Percentiles rank a stretch among this genome's conserved stretches.
Evolutionary conservation across 2,113 vertebrate genomes (phyloP).

Genomic region (Lagopus muta): DNA sequence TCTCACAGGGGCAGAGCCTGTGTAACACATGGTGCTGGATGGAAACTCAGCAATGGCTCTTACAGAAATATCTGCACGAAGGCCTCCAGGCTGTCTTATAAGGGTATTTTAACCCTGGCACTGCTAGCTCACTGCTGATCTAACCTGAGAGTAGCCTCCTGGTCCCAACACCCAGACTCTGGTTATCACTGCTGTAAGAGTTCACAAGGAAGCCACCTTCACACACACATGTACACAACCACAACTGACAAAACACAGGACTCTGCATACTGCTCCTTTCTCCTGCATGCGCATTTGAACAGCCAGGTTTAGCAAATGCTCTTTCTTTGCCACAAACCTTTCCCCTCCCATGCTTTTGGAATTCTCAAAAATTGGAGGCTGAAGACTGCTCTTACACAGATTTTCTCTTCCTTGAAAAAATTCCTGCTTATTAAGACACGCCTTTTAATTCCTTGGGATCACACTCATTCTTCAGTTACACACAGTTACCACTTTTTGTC

Average conservation of each 20-base stretch:
- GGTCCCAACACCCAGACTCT: rapidly evolving
- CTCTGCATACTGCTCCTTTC: neutral
- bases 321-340: neutral
- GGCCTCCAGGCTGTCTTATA: neutral
- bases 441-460: neutral
- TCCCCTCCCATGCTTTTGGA: neutral
- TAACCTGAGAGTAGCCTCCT: neutral
- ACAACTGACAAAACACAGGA: neutral
- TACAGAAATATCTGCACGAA: neutral
- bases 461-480: neutral
- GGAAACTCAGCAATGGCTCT: neutral
- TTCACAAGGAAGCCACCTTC: neutral
- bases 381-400: neutral
- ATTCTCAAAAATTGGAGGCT: rapidly evolving
- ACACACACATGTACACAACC: neutral
- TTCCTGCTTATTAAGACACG: neutral
- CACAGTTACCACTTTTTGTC: neutral
- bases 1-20: neutral
- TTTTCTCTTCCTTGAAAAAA: neutral
- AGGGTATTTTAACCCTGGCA: neutral
- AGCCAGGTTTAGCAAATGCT: neutral
- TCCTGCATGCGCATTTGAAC: neutral
- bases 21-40: too few relatives aligned
- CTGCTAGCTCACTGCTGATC: rapidly evolving
- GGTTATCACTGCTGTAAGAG: neutral